A percentile compares a stretch with the other conserved stretches of the same genome.
phyloP scores from a whole-genome alignment of 1,140 invertebrate genomes.

The Phymorhynchus buccinoides region DNA sequence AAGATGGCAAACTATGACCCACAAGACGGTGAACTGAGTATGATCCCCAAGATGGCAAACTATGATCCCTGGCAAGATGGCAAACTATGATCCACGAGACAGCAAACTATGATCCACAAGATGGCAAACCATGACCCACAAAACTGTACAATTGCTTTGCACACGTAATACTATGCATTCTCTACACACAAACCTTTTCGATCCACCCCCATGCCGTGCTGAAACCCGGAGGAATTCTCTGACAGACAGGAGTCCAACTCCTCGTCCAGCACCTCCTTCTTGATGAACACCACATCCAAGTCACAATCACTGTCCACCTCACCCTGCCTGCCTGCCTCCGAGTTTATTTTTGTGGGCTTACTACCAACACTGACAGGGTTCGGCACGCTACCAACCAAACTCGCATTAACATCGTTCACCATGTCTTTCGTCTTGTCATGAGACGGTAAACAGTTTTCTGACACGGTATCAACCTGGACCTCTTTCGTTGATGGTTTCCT shows the following conservation, averaged over 20 bases:
- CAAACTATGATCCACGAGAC: too few relatives aligned
- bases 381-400: constrained; percentile 21
- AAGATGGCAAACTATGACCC: too few relatives aligned
- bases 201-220: constrained; percentile 12
- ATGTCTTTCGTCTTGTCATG: neutral
- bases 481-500: neutral
- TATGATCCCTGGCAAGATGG: too few relatives aligned
- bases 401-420: constrained; percentile 21
- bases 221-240: constrained; percentile 18
- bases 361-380: constrained; percentile 19
- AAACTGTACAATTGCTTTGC: too few relatives aligned
- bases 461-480: neutral
- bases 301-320: constrained; percentile 41
- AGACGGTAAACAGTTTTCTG: neutral
- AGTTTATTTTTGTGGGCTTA: constrained; percentile 32
- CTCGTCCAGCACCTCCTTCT: constrained; percentile 41
- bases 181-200: too few relatives aligned
- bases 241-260: constrained; percentile 9
- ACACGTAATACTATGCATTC: too few relatives aligned
- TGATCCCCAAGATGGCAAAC: too few relatives aligned
- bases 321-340: constrained; percentile 17
- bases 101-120: too few relatives aligned
- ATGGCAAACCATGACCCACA: too few relatives aligned
- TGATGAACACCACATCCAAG: constrained; percentile 50
- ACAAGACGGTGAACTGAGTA: too few relatives aligned